Evolutionary conservation across 2,797 vertebrate species (phyloP), one percentile per base, ranked within the genome.

Genomic region (Gymnothorax javanicus): DNA sequence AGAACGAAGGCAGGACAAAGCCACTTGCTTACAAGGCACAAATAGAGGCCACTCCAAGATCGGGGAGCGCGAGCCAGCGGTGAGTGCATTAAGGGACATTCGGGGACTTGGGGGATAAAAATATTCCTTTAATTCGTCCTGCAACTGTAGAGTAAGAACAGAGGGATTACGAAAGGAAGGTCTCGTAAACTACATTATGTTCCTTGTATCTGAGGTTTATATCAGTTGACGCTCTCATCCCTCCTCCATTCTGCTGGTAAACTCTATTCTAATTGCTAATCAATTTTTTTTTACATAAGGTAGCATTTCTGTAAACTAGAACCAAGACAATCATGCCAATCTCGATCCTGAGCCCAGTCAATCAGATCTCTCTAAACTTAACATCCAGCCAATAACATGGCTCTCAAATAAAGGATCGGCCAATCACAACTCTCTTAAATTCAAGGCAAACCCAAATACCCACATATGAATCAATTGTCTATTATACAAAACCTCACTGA

Each of bases 21-120:
- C 33, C 4, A 12, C 33, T 6, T 79, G 75, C 75, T 79, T 79
- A 79, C 75, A 1, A 4, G 52, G 75, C 75, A 20, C 7, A 23
- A 54, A 52, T 50, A 79, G 75, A 79, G 75, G 43, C 33, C 43
- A 52, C 52, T 79, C 43, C 43, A 79, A 79, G 75, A 79, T 79
- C 75, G 15, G 15, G 15, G 0, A 79, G 25, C 11, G 15, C 7
- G 67, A 69, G 67, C 67, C 8, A 4, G 23, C n/a, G 33, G 71
- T 8, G 33, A 75, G 25, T 0, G 43, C 15, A 50, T 43, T 43
- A 43, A 43, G 33, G 33, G 33, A 43, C 6, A 8, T 4, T 52
- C 64, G 25, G 43, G 75, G 75, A 50, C 43, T 17, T 15, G 27
- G 33, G 33, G 33, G 33, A 27, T 79, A 79, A 52, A 79, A 79